Evolutionary conservation across 2,888 invertebrate genomes (phyloP), one percentile per base, ranked within the genome.

Genomic region (Carabus problematicus): DNA sequence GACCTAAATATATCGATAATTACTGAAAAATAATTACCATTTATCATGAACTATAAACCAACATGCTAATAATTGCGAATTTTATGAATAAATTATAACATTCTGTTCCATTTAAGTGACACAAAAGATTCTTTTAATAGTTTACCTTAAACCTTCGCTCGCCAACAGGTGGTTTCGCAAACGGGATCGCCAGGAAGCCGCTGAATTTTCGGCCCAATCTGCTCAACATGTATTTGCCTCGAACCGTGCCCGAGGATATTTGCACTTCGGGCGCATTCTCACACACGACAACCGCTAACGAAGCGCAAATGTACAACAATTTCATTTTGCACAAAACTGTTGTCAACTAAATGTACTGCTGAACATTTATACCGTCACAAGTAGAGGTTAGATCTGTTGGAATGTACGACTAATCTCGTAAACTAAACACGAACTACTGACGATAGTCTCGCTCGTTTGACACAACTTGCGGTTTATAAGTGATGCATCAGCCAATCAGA

Each of bases 141-240:
- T 14, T 45, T 45, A 82, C 82, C 79, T 79, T 75, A 76, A 82
- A 82, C 72, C 82, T 75, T 7, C 81, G 72, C 8, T 77, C 72
- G 8, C 77, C 79, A 19, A 82, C 41, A 8, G 82, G 82, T 19
- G 82, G 81, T 72, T 79, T 74, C 0, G 82, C 82, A 63, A 75
- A 82, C 1, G 81, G 81, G 62, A 86, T 81, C 12, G 83, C 81
- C 58, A 83, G 74, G 73, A 84, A 85, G 39, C 82, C 83, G 62
- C 78, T 80, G 72, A 84, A 84, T 71, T 79, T 75, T 41, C 79
- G 77, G 56, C 82, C 83, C 71, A 76, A 79, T 54, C 78, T 78
- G 3, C 82, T 83, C 60, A 73, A 75, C 67, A 79, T 71, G 72
- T 76, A 77, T 19, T 76, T 77, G 0, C 85, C 85, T 70, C 73